phyloP scores from a whole-genome alignment of 2,797 vertebrate species.

The Pipistrellus pygmaeus region DNA sequence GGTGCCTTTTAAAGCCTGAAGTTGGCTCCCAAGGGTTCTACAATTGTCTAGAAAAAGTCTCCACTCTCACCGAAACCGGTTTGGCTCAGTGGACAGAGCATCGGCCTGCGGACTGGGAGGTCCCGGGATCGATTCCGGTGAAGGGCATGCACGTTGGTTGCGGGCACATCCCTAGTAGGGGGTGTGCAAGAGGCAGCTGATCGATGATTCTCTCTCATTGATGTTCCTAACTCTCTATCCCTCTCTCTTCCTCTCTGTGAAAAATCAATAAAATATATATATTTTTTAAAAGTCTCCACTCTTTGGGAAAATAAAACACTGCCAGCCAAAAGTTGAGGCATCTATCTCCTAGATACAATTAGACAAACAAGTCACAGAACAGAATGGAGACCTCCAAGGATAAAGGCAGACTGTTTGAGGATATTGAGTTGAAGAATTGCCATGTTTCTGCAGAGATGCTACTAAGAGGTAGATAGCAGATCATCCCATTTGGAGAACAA shows the following conservation, averaged over 20 bases:
- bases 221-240: too few species aligned
- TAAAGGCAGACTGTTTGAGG: slow-evolving; percentile 13
- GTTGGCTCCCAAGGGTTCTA: not conserved
- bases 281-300: not conserved
- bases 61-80: too few species aligned
- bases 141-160: too few species aligned
- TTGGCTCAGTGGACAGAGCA: too few species aligned
- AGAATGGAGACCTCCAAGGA: slow-evolving; percentile 1
- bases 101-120: too few species aligned
- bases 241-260: too few species aligned
- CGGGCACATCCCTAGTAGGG: too few species aligned
- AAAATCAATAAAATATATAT: too few species aligned
- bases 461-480: not conserved
- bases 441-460: not conserved
- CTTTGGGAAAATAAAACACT: slow-evolving; percentile 44
- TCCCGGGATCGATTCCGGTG: too few species aligned
- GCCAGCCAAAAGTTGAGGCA: not conserved
- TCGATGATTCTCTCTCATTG: too few species aligned
- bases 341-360: not conserved
- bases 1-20: slow-evolving; percentile 51
- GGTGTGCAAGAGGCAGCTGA: too few species aligned
- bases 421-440: not conserved
- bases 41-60: slow-evolving; percentile 37
- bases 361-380: not conserved
- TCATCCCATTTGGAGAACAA: slow-evolving; percentile 10